Evolutionary conservation across 2,888 invertebrate genomes (phyloP), one percentile per base, ranked within the genome.

Genomic region (Mantis religiosa): DNA sequence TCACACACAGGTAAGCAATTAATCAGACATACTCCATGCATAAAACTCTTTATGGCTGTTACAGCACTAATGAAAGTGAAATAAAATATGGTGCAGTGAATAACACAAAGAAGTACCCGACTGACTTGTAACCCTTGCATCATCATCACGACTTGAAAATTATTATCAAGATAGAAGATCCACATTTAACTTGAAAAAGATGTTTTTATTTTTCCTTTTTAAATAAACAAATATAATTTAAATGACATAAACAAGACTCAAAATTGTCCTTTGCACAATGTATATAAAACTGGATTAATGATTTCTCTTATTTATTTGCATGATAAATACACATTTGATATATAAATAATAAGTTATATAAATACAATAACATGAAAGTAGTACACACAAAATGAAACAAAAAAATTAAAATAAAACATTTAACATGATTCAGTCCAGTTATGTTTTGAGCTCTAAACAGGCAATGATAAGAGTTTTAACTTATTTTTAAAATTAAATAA

Each of bases 271-370:
- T 86, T 71, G 86, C 86, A 86, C 86, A 86, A 85, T 88, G 88
- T 81, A 88, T 85, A 88, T 85, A 88, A 88, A 88, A 85, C 85
- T 88, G 85, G 82, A 71, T 84, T 88, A 81, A 84, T 85, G 27
- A 25, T n/a, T 85, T 83, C 85, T 82, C 27, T 85, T 88, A 86
- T 82, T 83, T 83, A 83, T 47, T 85, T 82, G 87, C 84, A 87
- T 88, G 87, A 90, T 90, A 90, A 90, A 90, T 90, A 90, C 86
- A 88, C 83, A 85, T 90, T 89, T 89, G 81, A 82, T 88, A 89
- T 89, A 89, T 89, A 89, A 89, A 89, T 89, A 90, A 90, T 90
- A 90, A 89, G 90, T 90, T 90, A 90, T 87, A 89, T 89, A 90
- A 89, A 89, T 89, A 89, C 85, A 88, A 89, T 88, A 90, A 90